A percentile compares a stretch with the other conserved stretches of the same genome.
Evolutionary conservation across 1,140 invertebrate genomes (phyloP).

Genomic region (Platyura marginata): DNA sequence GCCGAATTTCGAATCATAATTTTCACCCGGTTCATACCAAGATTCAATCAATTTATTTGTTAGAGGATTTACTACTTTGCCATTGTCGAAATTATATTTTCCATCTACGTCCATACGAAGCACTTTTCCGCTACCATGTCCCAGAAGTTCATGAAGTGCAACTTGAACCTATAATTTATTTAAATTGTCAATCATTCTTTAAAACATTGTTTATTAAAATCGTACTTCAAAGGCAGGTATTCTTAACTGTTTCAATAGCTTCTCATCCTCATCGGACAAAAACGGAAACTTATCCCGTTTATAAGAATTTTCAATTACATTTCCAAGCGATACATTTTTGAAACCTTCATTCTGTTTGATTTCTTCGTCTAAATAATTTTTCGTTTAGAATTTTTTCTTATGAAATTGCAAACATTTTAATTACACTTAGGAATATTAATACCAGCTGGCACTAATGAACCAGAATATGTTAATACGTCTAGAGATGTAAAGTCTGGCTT

Average conservation of each 20-base stretch:
- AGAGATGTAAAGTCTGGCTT: slow-evolving; percentile 90
- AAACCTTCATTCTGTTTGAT: slow-evolving; percentile 89
- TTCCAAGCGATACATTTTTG: slow-evolving; percentile 90
- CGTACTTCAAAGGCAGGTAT: slow-evolving; percentile 48
- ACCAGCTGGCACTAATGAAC: slow-evolving; percentile 81
- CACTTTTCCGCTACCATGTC: slow-evolving; percentile 90
- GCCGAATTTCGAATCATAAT: slow-evolving; percentile 81
- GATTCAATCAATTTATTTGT: slow-evolving; percentile 41
- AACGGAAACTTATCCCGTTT: slow-evolving; percentile 65
- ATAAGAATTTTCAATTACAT: slow-evolving; percentile 76
- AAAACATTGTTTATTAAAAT: background rate
- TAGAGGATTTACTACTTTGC: slow-evolving; percentile 57
- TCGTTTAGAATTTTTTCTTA: background rate
- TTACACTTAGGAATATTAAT: slow-evolving; percentile 96
- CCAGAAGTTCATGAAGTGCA: slow-evolving; percentile 82
- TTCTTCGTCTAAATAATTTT: slow-evolving; percentile 45
- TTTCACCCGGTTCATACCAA: slow-evolving; percentile 70
- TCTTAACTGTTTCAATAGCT: slow-evolving; percentile 50
- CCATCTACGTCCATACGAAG: slow-evolving; percentile 59
- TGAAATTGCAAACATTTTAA: background rate
- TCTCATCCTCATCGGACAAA: slow-evolving; percentile 51
- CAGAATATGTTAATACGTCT: slow-evolving; percentile 83
- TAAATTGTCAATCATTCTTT: too few relatives aligned
- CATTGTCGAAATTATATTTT: slow-evolving; percentile 63
- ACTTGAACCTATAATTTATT: slow-evolving; percentile 74